phyloP scores from a whole-genome alignment of 2,888 invertebrate species.

The Anaspis maculata region DNA sequence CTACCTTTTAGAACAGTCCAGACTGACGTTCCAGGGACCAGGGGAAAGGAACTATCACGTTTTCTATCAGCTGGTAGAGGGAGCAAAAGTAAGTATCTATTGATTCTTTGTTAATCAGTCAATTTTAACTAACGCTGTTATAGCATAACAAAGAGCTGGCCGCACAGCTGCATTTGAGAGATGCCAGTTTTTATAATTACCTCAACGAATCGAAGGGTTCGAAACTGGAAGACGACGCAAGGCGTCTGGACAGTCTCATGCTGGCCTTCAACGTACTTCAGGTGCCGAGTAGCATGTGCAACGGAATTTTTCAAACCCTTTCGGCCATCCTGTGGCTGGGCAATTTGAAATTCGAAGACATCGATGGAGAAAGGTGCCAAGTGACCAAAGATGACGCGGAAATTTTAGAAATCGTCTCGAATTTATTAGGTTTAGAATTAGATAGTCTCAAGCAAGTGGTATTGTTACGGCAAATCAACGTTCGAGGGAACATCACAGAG shows the following conservation, averaged over 20 bases:
- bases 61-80: conserved; percentile 84
- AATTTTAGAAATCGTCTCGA: conserved; percentile 64
- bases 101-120: conserved; percentile 4
- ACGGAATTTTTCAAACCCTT: conserved; percentile 80
- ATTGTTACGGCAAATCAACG: conserved; percentile 65
- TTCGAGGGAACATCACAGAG: conserved; percentile 86
- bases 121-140: too few relatives aligned
- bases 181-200: conserved; percentile 73
- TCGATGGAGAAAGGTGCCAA: conserved; percentile 79
- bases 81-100: conserved; percentile 55
- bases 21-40: conserved; percentile 82
- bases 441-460: conserved; percentile 71
- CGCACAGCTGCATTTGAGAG: conserved; percentile 62
- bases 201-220: conserved; percentile 69
- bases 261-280: conserved; percentile 84
- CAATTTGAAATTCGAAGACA: conserved; percentile 77
- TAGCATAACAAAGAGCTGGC: conserved; percentile 68
- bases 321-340: conserved; percentile 88
- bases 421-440: conserved; percentile 64
- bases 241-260: conserved; percentile 73
- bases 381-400: conserved; percentile 62
- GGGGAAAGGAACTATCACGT: conserved; percentile 88
- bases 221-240: conserved; percentile 59
- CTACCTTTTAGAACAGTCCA: conserved; percentile 81
- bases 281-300: conserved; percentile 77